Percentiles rank a stretch among this genome's conserved stretches.
phyloP scores from a whole-genome alignment of 30 jellyfish, hydroid and myxozoan species.

The Aurelia aurita complex sp. Pacific region DNA sequence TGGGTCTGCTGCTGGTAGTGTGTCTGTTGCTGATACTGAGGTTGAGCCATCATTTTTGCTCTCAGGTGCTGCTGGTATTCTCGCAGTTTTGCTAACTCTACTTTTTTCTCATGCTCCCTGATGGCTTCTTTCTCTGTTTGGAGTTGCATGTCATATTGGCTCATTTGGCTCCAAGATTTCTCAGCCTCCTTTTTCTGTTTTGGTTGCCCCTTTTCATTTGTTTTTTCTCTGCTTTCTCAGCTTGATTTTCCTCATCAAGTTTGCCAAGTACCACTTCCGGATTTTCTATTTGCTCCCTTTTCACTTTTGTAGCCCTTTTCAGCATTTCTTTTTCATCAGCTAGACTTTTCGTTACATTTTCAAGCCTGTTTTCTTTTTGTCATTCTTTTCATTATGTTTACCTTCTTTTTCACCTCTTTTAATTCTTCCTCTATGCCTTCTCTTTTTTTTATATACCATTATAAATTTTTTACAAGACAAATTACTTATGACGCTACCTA shows the following conservation, averaged over 20 bases:
- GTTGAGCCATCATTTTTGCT: constrained; percentile 10
- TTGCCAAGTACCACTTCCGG: constrained; percentile 8
- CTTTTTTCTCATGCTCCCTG: too few relatives aligned
- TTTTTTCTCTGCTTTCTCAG: not conserved
- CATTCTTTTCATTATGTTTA: not conserved
- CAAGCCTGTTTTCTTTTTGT: constrained; percentile 9
- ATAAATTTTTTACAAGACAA: too few relatives aligned
- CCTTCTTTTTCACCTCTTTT: too few relatives aligned
- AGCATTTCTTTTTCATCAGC: constrained; percentile 16
- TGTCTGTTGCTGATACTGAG: constrained; percentile 10
- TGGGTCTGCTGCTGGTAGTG: constrained; percentile 16
- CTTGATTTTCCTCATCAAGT: constrained; percentile 14
- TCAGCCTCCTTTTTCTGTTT: too few relatives aligned
- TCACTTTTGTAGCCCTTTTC: constrained; percentile 1
- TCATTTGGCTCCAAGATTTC: too few relatives aligned
- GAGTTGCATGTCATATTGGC: too few relatives aligned
- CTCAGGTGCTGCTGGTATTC: constrained; percentile 13
- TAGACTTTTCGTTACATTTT: constrained; percentile 2
- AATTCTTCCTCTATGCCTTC: too few relatives aligned
- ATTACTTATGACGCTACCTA: too few relatives aligned
- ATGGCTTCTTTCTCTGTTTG: too few relatives aligned
- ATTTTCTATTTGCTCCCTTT: not conserved
- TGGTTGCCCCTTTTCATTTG: too few relatives aligned
- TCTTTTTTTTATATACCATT: too few relatives aligned
- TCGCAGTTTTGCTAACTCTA: not conserved